Evolutionary conservation across 2,888 invertebrate genomes (phyloP).

Genomic region (Aleiodes alternator): DNA sequence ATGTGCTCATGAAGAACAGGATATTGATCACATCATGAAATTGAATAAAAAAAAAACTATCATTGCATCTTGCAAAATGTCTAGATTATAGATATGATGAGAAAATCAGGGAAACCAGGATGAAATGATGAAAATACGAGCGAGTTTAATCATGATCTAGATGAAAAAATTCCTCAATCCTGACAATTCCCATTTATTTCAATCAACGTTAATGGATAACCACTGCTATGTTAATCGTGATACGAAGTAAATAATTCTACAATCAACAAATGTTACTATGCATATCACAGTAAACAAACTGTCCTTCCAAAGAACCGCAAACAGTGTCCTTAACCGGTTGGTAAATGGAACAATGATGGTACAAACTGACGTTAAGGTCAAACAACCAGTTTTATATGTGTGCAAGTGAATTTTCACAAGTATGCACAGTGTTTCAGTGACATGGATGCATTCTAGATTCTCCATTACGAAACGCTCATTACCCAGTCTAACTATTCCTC

Average conservation of each 20-base stretch:
- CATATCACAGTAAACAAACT: slow-evolving; percentile 24
- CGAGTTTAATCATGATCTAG: no score
- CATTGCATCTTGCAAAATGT: no score
- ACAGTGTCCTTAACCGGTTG: slow-evolving; percentile 22
- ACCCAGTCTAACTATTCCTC: slow-evolving; percentile 65
- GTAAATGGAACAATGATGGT: slow-evolving; percentile 31
- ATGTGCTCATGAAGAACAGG: no score
- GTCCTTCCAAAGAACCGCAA: slow-evolving; percentile 18
- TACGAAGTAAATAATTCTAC: slow-evolving; percentile 9
- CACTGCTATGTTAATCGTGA: slow-evolving; percentile 9
- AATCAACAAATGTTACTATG: slow-evolving; percentile 8
- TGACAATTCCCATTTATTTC: background rate
- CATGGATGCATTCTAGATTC: slow-evolving; percentile 31
- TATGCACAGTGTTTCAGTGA: slow-evolving; percentile 11
- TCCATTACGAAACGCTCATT: slow-evolving; percentile 64
- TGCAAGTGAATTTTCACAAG: slow-evolving; percentile 11
- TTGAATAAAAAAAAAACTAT: no score
- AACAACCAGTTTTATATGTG: slow-evolving; percentile 26
- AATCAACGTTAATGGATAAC: slow-evolving; percentile 13
- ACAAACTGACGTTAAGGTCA: slow-evolving; percentile 26
- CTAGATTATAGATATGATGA: no score
- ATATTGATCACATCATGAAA: no score
- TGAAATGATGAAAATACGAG: no score
- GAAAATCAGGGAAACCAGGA: no score
- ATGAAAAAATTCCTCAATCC: no score